Conservation (phyloP, 2,797 vertebrate species). For the Coluber constrictor region DNA sequence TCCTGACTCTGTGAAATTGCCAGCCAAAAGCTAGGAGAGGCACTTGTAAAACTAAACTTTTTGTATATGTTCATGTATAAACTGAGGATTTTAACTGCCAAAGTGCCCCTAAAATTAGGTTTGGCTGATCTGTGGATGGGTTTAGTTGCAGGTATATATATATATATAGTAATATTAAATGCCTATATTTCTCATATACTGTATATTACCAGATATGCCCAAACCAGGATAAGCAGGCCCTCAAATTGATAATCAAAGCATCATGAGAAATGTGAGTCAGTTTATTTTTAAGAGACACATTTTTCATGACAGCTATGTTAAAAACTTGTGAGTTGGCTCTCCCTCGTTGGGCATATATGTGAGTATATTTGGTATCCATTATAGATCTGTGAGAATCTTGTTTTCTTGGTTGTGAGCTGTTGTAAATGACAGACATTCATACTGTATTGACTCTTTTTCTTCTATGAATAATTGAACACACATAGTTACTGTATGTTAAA, state of each 20-base stretch:
- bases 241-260: background rate
- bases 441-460: background rate
- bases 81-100: background rate
- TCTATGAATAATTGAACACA: background rate
- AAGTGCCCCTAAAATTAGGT: background rate
- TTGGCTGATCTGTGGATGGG: background rate
- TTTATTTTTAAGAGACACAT: background rate
- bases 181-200: background rate
- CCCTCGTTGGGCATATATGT: no score
- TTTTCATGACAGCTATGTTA: background rate
- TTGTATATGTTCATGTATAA: background rate
- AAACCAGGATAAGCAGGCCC: background rate
- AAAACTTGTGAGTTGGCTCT: background rate
- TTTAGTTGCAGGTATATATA: background rate
- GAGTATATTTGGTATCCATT: background rate
- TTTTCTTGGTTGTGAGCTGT: background rate
- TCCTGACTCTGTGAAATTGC: background rate
- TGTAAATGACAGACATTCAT: background rate
- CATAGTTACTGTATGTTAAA: background rate
- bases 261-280: background rate
- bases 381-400: background rate
- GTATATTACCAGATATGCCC: background rate
- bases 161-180: background rate
- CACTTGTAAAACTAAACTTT: background rate
- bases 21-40: background rate